Conservation (phyloP, 2,888 invertebrate species). For the Apamea epomidion region DNA sequence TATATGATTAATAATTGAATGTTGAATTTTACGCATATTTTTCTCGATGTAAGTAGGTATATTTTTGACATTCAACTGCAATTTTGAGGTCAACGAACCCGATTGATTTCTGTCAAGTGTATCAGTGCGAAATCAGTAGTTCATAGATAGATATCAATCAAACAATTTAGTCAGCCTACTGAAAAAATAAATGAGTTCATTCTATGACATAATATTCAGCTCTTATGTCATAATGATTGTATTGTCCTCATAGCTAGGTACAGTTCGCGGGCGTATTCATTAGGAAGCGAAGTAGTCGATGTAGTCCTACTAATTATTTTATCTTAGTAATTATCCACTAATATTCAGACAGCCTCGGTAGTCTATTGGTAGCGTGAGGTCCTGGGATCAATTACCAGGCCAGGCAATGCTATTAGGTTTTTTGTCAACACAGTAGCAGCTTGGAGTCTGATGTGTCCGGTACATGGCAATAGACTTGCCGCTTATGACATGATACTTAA, state of each 20-base stretch:
- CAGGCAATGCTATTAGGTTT: no score
- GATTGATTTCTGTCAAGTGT: neutral
- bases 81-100: neutral
- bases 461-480: neutral
- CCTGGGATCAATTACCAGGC: neutral
- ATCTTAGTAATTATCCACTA: neutral
- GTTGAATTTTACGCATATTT: neutral
- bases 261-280: neutral
- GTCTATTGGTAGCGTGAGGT: neutral
- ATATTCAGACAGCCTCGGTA: neutral
- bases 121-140: neutral
- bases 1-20: neutral
- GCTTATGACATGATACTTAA: neutral
- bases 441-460: no score
- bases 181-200: slow-evolving; percentile 7
- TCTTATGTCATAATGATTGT: neutral
- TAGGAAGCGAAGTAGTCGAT: neutral
- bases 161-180: neutral
- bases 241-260: neutral
- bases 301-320: neutral
- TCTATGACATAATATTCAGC: neutral
- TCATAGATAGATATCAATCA: neutral
- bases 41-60: neutral
- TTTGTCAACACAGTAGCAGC: no score
- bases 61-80: neutral